Percentiles rank a stretch among this genome's conserved stretches.
Conservation (phyloP, 2,113 vertebrate species). For the Danionella cerebrum region DNA sequence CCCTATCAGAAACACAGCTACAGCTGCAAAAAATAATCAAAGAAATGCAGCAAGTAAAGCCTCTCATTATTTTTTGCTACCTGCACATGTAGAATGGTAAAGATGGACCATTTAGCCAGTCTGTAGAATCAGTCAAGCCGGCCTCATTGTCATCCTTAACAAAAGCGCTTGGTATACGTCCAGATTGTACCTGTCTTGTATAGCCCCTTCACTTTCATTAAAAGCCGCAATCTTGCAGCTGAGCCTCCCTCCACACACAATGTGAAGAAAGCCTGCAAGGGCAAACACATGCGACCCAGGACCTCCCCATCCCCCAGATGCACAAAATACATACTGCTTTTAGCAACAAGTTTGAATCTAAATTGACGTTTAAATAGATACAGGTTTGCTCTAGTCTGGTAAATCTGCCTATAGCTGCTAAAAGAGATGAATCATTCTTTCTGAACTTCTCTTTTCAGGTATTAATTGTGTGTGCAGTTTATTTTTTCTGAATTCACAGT, state of each 20-base stretch:
- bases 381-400: constrained; percentile 59
- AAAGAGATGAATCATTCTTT: constrained; percentile 42
- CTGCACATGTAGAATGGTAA: constrained; percentile 52
- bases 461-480: constrained; percentile 32
- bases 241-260: constrained; percentile 60
- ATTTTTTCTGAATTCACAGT: constrained; percentile 34
- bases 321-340: constrained; percentile 60
- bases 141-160: constrained; percentile 58
- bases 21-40: not conserved
- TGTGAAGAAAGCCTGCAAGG: constrained; percentile 63
- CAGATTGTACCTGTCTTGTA: constrained; percentile 66
- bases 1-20: too few species aligned
- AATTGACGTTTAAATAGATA: constrained; percentile 66
- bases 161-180: constrained; percentile 59
- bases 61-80: constrained; percentile 45
- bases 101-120: constrained; percentile 55
- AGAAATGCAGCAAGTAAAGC: constrained; percentile 32
- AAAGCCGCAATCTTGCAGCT: constrained; percentile 59
- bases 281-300: constrained; percentile 72
- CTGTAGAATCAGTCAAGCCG: constrained; percentile 36
- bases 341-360: constrained; percentile 68
- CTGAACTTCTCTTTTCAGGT: constrained; percentile 46
- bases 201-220: constrained; percentile 61
- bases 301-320: constrained; percentile 51
- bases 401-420: constrained; percentile 40